Conservation (phyloP, 1,140 invertebrate species). For the Aphaenogaster floridana region DNA sequence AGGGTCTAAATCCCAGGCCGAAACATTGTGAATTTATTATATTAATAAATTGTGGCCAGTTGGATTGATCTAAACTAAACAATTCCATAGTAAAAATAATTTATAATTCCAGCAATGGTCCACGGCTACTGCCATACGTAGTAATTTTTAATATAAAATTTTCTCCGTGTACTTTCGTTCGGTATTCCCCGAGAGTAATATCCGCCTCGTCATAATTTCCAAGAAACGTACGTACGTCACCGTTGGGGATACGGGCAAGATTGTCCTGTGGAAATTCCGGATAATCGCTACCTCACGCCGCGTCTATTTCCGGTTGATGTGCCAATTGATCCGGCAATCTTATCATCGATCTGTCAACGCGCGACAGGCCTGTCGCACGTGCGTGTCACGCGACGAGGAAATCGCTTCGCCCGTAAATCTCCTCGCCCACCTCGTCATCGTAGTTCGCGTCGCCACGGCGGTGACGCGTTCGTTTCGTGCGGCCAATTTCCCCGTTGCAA, state of each 20-base stretch:
- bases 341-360: slow-evolving; percentile 11
- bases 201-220: neutral
- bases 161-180: neutral
- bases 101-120: no score
- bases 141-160: no score
- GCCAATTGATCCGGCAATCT: neutral
- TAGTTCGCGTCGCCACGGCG: slow-evolving; percentile 26
- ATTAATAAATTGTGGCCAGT: no score
- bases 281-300: neutral
- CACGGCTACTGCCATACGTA: no score
- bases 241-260: neutral
- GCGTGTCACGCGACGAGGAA: slow-evolving; percentile 59
- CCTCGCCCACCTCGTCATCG: slow-evolving; percentile 58
- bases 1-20: no score
- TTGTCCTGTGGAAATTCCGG: neutral
- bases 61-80: no score
- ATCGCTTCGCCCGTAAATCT: slow-evolving; percentile 68
- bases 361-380: neutral
- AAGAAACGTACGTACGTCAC: neutral
- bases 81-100: no score
- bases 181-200: neutral
- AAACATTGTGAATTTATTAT: no score
- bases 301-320: slow-evolving; percentile 7
- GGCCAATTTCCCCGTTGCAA: slow-evolving; percentile 76
- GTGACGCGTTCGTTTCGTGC: slow-evolving; percentile 58